Evolutionary conservation across 2,888 invertebrate species (phyloP).

Genomic region (Ennomos fuscantarius): DNA sequence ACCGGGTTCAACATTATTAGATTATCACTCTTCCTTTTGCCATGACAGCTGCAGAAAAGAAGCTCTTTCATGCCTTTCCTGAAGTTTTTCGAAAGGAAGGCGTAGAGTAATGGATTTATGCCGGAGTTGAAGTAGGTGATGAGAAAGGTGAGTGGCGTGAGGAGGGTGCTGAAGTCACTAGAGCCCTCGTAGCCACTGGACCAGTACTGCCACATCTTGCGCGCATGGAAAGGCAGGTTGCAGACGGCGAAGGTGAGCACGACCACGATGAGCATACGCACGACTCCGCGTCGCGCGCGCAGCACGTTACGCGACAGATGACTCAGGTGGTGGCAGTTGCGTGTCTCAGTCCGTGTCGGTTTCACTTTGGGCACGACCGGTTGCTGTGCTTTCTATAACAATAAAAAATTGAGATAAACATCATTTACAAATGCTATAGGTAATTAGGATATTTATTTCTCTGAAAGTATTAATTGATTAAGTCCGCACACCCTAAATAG

Average conservation of each 20-base stretch:
- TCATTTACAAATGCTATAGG: background rate
- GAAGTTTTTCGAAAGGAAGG: conserved; percentile 93
- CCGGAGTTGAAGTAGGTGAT: conserved; percentile 96
- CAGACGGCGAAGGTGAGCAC: conserved; percentile 95
- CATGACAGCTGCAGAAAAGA: conserved; percentile 85
- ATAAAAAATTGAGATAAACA: background rate
- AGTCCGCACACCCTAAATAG: too few relatives aligned
- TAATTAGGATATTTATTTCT: background rate
- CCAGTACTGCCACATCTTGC: conserved; percentile 96
- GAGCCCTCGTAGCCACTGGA: conserved; percentile 88
- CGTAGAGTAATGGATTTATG: conserved; percentile 95
- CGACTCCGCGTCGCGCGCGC: conserved; percentile 92
- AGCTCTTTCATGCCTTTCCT: conserved; percentile 94
- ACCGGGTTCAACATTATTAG: conserved; percentile 75
- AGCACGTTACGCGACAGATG: conserved; percentile 91
- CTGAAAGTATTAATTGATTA: too few relatives aligned
- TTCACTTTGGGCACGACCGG: conserved; percentile 62
- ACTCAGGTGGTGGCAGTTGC: conserved; percentile 87
- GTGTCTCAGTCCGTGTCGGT: conserved; percentile 67
- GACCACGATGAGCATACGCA: conserved; percentile 95
- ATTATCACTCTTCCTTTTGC: conserved; percentile 73
- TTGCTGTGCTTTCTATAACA: conserved; percentile 46
- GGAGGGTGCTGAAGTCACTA: conserved; percentile 90
- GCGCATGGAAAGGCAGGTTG: conserved; percentile 95
- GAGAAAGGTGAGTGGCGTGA: conserved; percentile 94